Conservation (phyloP, 92 coral and sea anemone species). For the Bergia puertoricense region DNA sequence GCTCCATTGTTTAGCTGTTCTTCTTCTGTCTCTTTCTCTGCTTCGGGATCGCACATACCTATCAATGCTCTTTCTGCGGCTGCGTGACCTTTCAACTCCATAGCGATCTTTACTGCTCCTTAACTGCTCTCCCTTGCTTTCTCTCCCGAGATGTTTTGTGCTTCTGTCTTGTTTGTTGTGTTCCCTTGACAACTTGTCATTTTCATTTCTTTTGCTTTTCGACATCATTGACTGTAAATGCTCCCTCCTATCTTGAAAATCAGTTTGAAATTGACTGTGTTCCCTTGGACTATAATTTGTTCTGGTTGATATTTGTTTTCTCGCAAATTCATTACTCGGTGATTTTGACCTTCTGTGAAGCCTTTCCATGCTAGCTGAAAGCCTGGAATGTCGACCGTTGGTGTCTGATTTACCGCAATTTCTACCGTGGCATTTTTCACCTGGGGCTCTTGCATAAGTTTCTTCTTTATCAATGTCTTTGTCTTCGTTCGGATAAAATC, state of each 20-base stretch:
- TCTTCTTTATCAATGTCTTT: neutral
- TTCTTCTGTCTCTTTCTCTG: neutral
- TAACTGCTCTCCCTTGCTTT: neutral
- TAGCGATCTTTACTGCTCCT: neutral
- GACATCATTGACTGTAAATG: neutral
- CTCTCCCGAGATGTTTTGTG: neutral
- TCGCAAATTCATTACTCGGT: neutral
- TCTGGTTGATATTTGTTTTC: neutral
- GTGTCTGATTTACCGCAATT: neutral
- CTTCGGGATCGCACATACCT: neutral
- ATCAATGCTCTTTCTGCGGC: neutral
- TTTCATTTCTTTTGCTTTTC: neutral
- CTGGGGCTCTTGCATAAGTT: neutral
- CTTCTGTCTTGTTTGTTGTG: neutral
- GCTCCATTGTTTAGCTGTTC: neutral
- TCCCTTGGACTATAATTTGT: too few species aligned
- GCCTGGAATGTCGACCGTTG: neutral
- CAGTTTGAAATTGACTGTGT: neutral
- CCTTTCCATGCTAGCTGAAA: neutral
- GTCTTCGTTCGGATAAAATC: neutral
- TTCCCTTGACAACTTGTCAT: neutral
- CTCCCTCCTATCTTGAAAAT: neutral
- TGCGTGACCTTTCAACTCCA: neutral
- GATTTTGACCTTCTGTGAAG: neutral
- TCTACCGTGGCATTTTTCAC: neutral